phyloP scores from a whole-genome alignment of 2,113 vertebrate genomes.

The Mugil cephalus region DNA sequence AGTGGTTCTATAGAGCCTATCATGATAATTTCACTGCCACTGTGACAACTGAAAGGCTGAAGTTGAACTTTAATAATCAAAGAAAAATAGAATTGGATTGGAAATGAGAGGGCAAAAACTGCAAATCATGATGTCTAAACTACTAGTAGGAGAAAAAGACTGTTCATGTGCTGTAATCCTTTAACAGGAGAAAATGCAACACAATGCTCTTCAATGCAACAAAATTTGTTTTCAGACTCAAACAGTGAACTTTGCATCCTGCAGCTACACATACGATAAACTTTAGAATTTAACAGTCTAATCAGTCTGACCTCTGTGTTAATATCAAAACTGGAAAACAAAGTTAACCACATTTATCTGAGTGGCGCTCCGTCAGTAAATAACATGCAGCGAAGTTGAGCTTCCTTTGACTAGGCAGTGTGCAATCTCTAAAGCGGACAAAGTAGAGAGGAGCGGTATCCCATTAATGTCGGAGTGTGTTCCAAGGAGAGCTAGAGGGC shows the following conservation, averaged over 20 bases:
- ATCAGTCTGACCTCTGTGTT: conserved; percentile 39
- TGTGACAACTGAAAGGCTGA: neutral
- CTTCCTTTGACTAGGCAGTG: conserved; percentile 45
- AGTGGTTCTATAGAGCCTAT: too few species aligned
- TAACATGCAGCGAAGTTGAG: conserved; percentile 12
- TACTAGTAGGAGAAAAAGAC: conserved; percentile 3
- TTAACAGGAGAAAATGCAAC: neutral
- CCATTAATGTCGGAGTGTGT: conserved; percentile 53
- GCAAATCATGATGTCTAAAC: neutral
- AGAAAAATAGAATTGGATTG: neutral
- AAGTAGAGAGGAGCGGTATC: conserved; percentile 45
- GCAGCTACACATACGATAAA: conserved; percentile 16
- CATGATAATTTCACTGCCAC: too few species aligned
- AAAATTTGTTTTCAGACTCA: conserved; percentile 25
- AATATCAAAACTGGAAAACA: conserved; percentile 31
- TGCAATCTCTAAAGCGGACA: conserved; percentile 57
- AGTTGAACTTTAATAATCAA: neutral
- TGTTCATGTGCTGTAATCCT: conserved; percentile 20
- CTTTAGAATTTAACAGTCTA: conserved; percentile 43
- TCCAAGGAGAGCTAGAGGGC: conserved; percentile 63
- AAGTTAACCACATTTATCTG: conserved; percentile 39
- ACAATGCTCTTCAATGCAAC: neutral
- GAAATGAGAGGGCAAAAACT: neutral
- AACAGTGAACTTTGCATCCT: conserved; percentile 13
- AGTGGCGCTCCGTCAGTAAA: conserved; percentile 49